These are phyloP conservation scores for Ricordea florida DNA, from an alignment of 92 coral and sea anemone species.

Conservation along the genomic window DNA sequence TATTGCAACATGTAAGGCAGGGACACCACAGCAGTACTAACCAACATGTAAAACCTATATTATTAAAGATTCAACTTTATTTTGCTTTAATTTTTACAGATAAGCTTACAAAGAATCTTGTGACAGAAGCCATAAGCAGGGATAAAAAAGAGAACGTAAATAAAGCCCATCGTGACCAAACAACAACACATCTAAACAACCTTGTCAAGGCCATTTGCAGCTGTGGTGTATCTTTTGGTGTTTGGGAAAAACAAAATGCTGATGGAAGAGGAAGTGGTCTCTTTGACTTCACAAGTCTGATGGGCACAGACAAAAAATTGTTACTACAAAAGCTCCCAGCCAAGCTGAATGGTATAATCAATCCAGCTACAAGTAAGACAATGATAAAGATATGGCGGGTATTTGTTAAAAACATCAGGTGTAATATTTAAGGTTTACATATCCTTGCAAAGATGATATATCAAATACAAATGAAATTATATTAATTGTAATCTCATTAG, in stretches of 20 bases:
- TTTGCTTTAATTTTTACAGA: conserved; percentile 3
- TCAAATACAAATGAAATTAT: not conserved
- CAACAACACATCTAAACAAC: conserved; percentile 33
- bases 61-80: too few species aligned
- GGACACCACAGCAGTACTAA: too few species aligned
- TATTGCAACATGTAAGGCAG: too few species aligned
- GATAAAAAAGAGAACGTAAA: conserved; percentile 62
- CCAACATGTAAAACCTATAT: too few species aligned
- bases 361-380: conserved; percentile 45
- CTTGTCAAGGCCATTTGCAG: conserved; percentile 50
- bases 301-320: conserved; percentile 64
- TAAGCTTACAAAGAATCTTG: conserved; percentile 44
- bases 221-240: conserved; percentile 67
- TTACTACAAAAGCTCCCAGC: conserved; percentile 57
- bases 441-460: not conserved
- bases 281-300: conserved; percentile 61
- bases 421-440: not conserved
- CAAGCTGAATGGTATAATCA: conserved; percentile 54
- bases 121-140: conserved; percentile 46
- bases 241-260: conserved; percentile 71
- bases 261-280: conserved; percentile 67
- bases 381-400: conserved; percentile 72
- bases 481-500: not conserved
- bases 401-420: not conserved
- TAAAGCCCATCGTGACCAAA: conserved; percentile 50